Percentiles rank a stretch among this genome's conserved stretches.
Evolutionary conservation across 64 coral and sea anemone genomes (phyloP).

Genomic region (Exaiptasia diaphana): DNA sequence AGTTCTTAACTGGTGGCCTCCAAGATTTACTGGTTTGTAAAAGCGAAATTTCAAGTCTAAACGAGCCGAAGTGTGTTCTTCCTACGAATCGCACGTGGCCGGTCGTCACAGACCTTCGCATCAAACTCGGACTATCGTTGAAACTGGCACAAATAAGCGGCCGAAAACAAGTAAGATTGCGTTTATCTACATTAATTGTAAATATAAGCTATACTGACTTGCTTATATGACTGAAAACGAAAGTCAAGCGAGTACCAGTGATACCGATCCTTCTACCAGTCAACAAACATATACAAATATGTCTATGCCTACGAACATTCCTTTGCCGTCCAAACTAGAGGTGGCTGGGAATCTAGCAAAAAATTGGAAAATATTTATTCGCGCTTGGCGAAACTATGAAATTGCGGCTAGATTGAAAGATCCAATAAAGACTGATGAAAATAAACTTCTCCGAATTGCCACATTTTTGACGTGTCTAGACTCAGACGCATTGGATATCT

Average conservation of each 20-base stretch:
- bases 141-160: background rate
- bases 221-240: background rate
- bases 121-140: background rate
- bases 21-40: background rate
- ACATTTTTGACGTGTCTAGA: slow-evolving; percentile 34
- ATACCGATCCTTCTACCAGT: too few relatives aligned
- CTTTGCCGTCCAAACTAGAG: background rate
- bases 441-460: slow-evolving; percentile 12
- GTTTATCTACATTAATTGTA: background rate
- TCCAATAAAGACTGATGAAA: background rate
- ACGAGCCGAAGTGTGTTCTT: background rate
- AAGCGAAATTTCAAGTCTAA: background rate
- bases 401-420: slow-evolving; percentile 27
- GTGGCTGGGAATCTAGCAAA: slow-evolving; percentile 2
- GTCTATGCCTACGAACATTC: background rate
- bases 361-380: slow-evolving; percentile 27
- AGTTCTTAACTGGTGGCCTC: background rate
- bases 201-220: background rate
- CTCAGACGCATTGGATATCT: slow-evolving; percentile 31
- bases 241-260: background rate
- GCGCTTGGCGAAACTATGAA: slow-evolving; percentile 37
- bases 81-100: slow-evolving; percentile 8
- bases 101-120: background rate
- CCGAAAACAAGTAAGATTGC: slow-evolving; percentile 8
- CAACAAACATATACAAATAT: background rate